phyloP scores from a whole-genome alignment of 2,888 invertebrate genomes.

The Brachypalpus laphriformis region DNA sequence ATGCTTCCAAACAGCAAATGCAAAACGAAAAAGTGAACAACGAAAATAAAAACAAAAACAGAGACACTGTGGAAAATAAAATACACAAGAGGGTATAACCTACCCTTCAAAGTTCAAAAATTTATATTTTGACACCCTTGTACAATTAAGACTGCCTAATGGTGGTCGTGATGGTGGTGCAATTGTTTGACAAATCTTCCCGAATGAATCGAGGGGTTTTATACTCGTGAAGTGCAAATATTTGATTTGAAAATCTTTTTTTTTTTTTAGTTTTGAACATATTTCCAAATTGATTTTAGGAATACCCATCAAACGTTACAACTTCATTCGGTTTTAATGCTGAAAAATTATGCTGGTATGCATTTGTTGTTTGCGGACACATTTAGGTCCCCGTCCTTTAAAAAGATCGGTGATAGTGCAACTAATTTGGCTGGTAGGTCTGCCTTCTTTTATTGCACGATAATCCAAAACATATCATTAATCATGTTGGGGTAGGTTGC shows the following conservation, averaged over 20 bases:
- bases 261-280: constrained; percentile 7
- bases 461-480: constrained; percentile 55
- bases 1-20: background rate
- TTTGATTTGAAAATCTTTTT: constrained; percentile 50
- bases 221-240: constrained; percentile 44
- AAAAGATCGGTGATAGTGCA: constrained; percentile 29
- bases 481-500: constrained; percentile 31
- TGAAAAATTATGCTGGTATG: constrained; percentile 80
- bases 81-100: constrained; percentile 13
- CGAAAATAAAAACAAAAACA: constrained; percentile 49
- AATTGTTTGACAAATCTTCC: constrained; percentile 53
- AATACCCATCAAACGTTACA: background rate
- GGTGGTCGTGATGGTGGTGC: constrained; percentile 48
- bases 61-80: background rate
- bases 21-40: constrained; percentile 45
- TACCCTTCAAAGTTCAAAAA: constrained; percentile 40
- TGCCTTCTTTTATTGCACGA: background rate
- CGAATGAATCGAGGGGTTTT: background rate
- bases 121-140: constrained; percentile 80
- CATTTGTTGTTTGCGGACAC: constrained; percentile 73
- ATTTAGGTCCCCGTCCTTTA: constrained; percentile 17
- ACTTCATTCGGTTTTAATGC: constrained; percentile 76
- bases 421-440: background rate
- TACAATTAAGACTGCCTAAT: constrained; percentile 70
- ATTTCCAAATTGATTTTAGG: background rate